Conservation (phyloP, 2,797 vertebrate genomes). For the Microctenopoma steveboyesi region DNA sequence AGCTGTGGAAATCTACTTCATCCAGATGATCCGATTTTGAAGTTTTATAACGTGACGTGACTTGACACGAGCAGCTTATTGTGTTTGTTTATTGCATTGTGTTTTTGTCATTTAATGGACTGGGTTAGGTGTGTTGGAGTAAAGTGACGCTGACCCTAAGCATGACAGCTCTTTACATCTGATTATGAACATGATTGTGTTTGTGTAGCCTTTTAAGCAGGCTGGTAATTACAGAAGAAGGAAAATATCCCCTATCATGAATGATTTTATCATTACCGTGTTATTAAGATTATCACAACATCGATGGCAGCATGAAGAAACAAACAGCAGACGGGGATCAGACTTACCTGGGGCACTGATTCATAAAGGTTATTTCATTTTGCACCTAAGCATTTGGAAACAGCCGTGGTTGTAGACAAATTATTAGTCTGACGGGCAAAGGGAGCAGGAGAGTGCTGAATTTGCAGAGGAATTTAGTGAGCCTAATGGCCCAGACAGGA, state of each 20-base stretch:
- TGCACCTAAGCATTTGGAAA: constrained; percentile 60
- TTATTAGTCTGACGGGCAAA: constrained; percentile 65
- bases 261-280: neutral
- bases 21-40: constrained; percentile 35
- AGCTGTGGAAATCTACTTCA: constrained; percentile 21
- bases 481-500: constrained; percentile 74
- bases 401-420: constrained; percentile 53
- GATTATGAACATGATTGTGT: constrained; percentile 11
- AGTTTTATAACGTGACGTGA: constrained; percentile 14
- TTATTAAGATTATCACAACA: constrained; percentile 2
- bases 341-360: constrained; percentile 46
- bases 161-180: neutral
- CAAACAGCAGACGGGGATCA: constrained; percentile 50
- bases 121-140: constrained; percentile 4
- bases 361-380: constrained; percentile 60
- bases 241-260: constrained; percentile 1
- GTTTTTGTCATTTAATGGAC: constrained; percentile 15
- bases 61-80: constrained; percentile 11
- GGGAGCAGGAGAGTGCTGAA: constrained; percentile 50
- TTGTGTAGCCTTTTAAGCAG: neutral
- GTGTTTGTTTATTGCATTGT: no score
- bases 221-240: constrained; percentile 14
- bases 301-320: constrained; percentile 14
- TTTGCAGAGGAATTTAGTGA: constrained; percentile 71
- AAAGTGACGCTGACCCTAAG: neutral